Evolutionary conservation across 2,888 invertebrate genomes (phyloP).

Genomic region (Diarsia dahlii): DNA sequence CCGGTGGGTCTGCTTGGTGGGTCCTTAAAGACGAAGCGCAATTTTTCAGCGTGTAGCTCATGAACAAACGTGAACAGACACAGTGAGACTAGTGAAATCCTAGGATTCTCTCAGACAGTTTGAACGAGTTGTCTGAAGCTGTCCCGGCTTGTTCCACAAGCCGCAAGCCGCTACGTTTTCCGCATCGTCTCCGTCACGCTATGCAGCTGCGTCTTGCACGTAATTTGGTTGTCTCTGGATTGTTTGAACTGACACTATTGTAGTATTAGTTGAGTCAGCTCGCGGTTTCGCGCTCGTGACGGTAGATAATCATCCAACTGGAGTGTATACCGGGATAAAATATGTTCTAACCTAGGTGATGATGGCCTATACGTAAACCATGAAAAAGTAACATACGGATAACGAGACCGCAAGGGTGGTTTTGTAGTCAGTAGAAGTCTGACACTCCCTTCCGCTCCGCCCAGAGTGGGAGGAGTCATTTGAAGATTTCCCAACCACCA

Average conservation of each 20-base stretch:
- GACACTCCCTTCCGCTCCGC: too few relatives aligned
- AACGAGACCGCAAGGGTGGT: too few relatives aligned
- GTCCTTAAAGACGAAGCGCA: too few relatives aligned
- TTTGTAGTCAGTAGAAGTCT: too few relatives aligned
- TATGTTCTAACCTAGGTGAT: neutral
- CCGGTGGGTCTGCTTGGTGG: too few relatives aligned
- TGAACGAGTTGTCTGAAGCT: neutral
- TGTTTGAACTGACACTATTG: neutral
- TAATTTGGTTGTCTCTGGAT: neutral
- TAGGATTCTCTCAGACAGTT: neutral
- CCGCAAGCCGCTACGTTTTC: constrained; percentile 9
- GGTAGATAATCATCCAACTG: neutral
- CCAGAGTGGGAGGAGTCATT: too few relatives aligned
- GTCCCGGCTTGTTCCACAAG: neutral
- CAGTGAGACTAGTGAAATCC: neutral
- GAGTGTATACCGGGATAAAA: neutral
- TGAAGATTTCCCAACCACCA: too few relatives aligned
- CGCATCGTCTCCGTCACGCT: neutral
- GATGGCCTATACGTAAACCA: neutral
- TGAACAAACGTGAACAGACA: neutral
- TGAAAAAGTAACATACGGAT: too few relatives aligned
- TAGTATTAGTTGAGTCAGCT: neutral
- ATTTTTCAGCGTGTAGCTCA: neutral
- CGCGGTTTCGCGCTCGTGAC: neutral
- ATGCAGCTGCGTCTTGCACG: neutral